Evolutionary conservation across 2,113 vertebrate species (phyloP), one percentile per base, ranked within the genome.

Genomic region (Formicarius rufipectus): DNA sequence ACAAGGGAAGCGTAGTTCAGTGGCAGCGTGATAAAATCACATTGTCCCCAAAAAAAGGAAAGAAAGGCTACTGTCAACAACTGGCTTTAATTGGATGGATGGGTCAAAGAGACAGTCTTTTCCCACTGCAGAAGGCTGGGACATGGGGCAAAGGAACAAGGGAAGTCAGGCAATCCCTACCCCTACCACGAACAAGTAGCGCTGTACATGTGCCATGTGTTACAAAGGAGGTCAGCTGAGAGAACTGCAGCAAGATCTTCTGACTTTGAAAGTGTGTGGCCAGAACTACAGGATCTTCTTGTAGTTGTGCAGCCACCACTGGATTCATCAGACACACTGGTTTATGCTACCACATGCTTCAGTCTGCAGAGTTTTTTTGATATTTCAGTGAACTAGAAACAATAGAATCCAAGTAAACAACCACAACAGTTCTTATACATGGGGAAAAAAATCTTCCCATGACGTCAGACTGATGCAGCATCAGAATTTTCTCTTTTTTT

Each of bases 51-150:
- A 80, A 69, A 37, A 44, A 66, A 8, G 24, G 87, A 81, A 67
- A 87, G 47, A 95, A 88, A 84, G 58, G 56, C 73, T 90, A 66
- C 86, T 92, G 87, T 95, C 93, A 95, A 96, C 89, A 95, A 89
- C 69, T 89, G 64, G 21, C 49, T 62, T 96, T 96, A 93, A 92
- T 78, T 91, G 91, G 83, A 82, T 73, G 37, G 53, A 69, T 87
- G 73, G 87, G 90, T 89, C 77, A 94, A 84, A 96, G 53, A 96
- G 45, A 94, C 82, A 81, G 56, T 59, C 40, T 72, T 90, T 96
- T 91, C 66, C 84, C 74, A 64, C 87, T 93, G 62, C 52, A 88
- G 71, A 94, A 90, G 30, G 37, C 56, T 77, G 80, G 30, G 62
- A 69, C 58, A 63, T 4, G 7, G 44, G 25, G 53, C 22, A 91